Conservation (phyloP, 2,113 vertebrate genomes). For the Gasterosteus aculeatus region DNA sequence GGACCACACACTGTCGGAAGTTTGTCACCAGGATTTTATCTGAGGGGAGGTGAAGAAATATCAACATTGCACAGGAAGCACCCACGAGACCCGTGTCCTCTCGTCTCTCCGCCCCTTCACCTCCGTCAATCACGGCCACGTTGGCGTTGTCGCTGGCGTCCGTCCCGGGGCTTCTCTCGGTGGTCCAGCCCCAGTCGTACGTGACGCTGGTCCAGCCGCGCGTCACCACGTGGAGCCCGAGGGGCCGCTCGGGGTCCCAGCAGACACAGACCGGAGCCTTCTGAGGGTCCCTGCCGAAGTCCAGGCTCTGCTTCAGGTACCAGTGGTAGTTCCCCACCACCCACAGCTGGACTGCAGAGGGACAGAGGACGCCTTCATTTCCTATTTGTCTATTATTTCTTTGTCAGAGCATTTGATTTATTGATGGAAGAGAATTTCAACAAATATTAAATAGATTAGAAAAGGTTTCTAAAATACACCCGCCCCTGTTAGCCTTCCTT, state of each 20-base stretch:
- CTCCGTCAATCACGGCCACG: slow-evolving; percentile 95
- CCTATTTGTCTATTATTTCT: no score
- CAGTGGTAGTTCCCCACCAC: slow-evolving; percentile 94
- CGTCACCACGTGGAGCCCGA: slow-evolving; percentile 86
- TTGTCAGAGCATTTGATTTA: no score
- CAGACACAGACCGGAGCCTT: slow-evolving; percentile 82
- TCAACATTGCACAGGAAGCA: background rate
- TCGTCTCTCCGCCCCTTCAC: slow-evolving; percentile 72
- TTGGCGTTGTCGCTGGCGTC: slow-evolving; percentile 79
- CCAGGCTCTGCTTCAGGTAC: slow-evolving; percentile 96
- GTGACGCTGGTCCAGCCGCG: slow-evolving; percentile 84
- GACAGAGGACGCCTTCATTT: background rate
- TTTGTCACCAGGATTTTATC: slow-evolving; percentile 90
- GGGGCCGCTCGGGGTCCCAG: slow-evolving; percentile 87
- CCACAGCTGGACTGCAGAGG: slow-evolving; percentile 92
- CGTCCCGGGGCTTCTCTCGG: slow-evolving; percentile 82
- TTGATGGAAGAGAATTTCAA: no score
- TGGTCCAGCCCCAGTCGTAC: slow-evolving; percentile 93
- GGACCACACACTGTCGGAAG: slow-evolving; percentile 89
- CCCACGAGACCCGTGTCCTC: fast-evolving
- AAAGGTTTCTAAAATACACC: no score
- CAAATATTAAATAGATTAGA: no score
- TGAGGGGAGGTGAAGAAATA: slow-evolving; percentile 46
- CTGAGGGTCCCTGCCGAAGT: slow-evolving; percentile 80
- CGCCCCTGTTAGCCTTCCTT: no score